A percentile compares a stretch with the other conserved stretches of the same genome.
Conservation (phyloP, 1,140 invertebrate species). For the Pseudomyrmex dendroicus region DNA sequence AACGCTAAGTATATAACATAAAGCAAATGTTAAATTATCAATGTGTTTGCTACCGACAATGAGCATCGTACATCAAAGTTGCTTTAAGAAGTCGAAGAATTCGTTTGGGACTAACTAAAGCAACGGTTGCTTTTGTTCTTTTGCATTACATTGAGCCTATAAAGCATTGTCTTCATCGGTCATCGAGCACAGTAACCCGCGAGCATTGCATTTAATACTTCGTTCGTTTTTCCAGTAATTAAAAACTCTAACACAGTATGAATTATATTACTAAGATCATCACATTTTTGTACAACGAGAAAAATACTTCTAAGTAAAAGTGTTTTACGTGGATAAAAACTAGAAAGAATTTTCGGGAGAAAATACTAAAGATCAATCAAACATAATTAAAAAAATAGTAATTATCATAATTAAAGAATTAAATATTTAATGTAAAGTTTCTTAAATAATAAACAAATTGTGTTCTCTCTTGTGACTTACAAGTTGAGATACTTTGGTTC, state of each 20-base stretch:
- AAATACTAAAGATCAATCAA: neutral
- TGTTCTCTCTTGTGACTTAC: neutral
- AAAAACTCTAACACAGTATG: conserved; percentile 14
- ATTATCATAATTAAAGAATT: neutral
- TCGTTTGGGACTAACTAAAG: conserved; percentile 81
- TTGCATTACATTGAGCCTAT: conserved; percentile 80
- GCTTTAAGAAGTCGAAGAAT: conserved; percentile 74
- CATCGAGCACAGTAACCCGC: conserved; percentile 78
- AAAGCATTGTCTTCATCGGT: conserved; percentile 78
- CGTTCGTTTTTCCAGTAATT: conserved; percentile 19
- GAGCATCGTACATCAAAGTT: conserved; percentile 25
- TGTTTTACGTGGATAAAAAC: conserved; percentile 10
- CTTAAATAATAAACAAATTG: neutral
- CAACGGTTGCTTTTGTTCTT: conserved; percentile 69
- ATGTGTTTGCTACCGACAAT: conserved; percentile 9
- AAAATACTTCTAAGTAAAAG: conserved; percentile 43
- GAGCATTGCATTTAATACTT: conserved; percentile 70
- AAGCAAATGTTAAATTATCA: neutral
- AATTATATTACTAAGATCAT: conserved; percentile 29
- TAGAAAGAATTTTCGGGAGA: neutral
- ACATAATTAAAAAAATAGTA: conserved; percentile 15
- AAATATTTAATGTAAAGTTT: neutral
- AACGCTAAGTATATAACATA: neutral
- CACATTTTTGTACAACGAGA: neutral
- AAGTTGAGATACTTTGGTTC: no score